Evolutionary conservation across 2,113 vertebrate species (phyloP), one percentile per base, ranked within the genome.

Genomic region (Pygoscelis adeliae): DNA sequence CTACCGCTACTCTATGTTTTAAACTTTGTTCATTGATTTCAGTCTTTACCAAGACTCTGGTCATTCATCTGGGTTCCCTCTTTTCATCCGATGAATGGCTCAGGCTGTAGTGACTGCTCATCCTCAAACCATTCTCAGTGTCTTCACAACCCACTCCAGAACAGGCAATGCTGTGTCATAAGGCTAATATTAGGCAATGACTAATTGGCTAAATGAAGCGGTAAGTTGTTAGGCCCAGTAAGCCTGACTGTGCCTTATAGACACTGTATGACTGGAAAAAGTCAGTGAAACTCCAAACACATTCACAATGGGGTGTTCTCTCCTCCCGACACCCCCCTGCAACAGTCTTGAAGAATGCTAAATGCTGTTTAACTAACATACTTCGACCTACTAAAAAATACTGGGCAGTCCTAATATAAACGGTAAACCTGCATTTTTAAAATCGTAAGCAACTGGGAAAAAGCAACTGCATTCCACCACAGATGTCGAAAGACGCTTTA

Each of bases 141-240:
- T 40, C 56, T 58, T 78, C 47, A 50, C 6, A 87, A 40, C 36
- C 27, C 16, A 26, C 21, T 49, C 13, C 10, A 59, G 25, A 61
- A n/a, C 0, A 1, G 2, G 44, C 22, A 59, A 3, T 11, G 14
- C 32, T 38, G 30, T 32, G 11, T 25, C 20, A 8, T 13, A 26
- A 17, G 9, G 6, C 4, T 9, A 30, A 23, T 10, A 47, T 27
- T 14, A 86, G 40, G 9, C 22, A 40, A 6, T 5, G 36, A 26
- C 42, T 53, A 47, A 61, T 2, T 12, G 25, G 38, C 30, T 55
- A 50, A 65, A 46, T 13, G 22, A 61, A 79, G 52, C 6, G 2
- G 0, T 13, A 23, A 46, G 1, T 40, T 36, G n/a, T 30, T 27
- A 69, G 27, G 25, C n/a, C 5, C 9, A 16, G 11, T 25, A 36